Base-by-base conservation (phyloP, 2,113 vertebrate genomes). In the Clarias gariepinus region DNA sequence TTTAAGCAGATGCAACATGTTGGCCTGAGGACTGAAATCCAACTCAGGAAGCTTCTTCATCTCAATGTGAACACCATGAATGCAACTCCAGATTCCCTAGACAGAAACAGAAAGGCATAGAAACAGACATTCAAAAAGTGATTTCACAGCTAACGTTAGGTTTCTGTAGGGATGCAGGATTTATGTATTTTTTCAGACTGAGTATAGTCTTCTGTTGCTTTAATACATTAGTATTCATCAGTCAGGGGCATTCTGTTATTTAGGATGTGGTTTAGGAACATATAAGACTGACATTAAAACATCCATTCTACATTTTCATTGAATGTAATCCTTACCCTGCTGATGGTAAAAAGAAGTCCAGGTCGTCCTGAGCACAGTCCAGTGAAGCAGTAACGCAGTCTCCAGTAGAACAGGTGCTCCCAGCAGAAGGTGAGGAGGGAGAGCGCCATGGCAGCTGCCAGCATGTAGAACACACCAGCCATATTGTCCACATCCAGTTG, bases 401-500 rank as follows among this genome's bases (percentile, higher is more conserved):
- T 97, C 98, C 98, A 99, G 95, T 99, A 99, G 93, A 99, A 99
- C 87, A 99, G 94, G 85, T 99, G 98, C 82, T 99, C 98, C 89
- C 98, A 99, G 88, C 98, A 94, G 90, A 99, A 99, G 87, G 97
- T 98, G 92, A 99, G 96, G 85, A 99, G 96, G 85, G 97, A 96
- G 87, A 99, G 96, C 0, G 95, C 96, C 98, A 99, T 99, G 90
- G 98, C 98, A 0, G 98, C 98, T 5, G 98, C 98, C 76, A 99
- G 94, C 98, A 99, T 99, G 91, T 99, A 99, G 92, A 99, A 99
- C 82, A 99, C 98, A 0, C 98, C 98, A 0, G 98, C 98, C 98
- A 99, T 99, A 95, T 99, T 99, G 94, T 99, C 98, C 0, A 99
- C 94, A 88, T 99, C 98, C 95, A 99, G 94, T 92, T 99, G 98